Conservation (phyloP, 1,140 invertebrate genomes). For the Drosophila mojavensis region DNA sequence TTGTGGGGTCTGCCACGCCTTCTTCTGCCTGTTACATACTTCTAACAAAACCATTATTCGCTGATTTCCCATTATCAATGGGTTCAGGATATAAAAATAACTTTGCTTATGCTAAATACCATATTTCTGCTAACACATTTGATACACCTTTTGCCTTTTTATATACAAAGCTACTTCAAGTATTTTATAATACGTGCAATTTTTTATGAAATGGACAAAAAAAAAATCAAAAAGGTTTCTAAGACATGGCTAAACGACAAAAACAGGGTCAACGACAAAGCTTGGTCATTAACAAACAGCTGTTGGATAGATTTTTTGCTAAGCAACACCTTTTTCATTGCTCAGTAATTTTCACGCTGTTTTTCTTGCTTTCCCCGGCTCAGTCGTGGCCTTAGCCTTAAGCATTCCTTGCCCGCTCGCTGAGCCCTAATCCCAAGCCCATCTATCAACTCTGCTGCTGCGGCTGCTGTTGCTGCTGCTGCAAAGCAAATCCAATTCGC, state of each 20-base stretch:
- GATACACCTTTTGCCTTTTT: too few relatives aligned
- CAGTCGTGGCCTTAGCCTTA: background rate
- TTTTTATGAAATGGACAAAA: background rate
- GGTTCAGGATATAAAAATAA: too few relatives aligned
- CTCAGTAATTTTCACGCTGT: slow-evolving; percentile 45
- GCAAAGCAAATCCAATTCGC: slow-evolving; percentile 76
- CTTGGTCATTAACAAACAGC: slow-evolving; percentile 22
- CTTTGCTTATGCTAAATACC: too few relatives aligned
- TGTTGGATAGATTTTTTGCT: slow-evolving; percentile 27
- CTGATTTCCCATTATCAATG: too few relatives aligned
- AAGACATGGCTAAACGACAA: background rate
- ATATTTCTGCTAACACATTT: too few relatives aligned
- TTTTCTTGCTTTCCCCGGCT: slow-evolving; percentile 23
- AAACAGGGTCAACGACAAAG: slow-evolving; percentile 13
- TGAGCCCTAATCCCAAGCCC: slow-evolving; percentile 44
- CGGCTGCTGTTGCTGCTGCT: slow-evolving; percentile 18
- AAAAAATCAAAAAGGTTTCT: background rate
- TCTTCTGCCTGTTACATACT: too few relatives aligned
- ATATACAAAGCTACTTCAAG: too few relatives aligned
- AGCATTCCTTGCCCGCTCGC: slow-evolving; percentile 39
- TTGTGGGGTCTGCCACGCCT: too few relatives aligned
- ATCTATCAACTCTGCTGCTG: slow-evolving; percentile 55
- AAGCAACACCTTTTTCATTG: slow-evolving; percentile 40
- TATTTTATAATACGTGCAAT: too few relatives aligned
- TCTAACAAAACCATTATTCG: too few relatives aligned